Base-by-base conservation (phyloP, 2,888 invertebrate genomes). In the Platycnemis pennipes region DNA sequence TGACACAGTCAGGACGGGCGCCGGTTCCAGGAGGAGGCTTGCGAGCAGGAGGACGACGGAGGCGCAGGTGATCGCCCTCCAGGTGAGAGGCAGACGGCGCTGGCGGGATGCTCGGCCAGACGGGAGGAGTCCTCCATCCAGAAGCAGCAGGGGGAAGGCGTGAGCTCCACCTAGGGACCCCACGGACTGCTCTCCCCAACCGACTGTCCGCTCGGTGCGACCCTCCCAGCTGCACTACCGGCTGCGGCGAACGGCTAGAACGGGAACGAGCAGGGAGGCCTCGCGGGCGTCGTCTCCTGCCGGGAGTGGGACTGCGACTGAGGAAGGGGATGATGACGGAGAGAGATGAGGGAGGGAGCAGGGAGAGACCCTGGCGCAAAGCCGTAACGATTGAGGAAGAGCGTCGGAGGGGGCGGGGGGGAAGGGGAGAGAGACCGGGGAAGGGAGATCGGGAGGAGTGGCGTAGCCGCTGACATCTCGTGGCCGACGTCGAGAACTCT, bases 381-480 rank as follows among this genome's bases (percentile, higher is more conserved):
- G 69, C 69, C 53, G 44, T 69, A 63, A 91, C 91, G 91, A 69
- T 56, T 69, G 91, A 44, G 63, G 44, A 87, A 87, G 87, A n/a
- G n/a, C 11, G 77, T 26, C 31, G 46, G 45, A 46, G 87, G n/a
- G 26, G 11, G 16, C 45, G 37, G 22, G 86, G 37, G 45, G 87
- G 45, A 26, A 37, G 53, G 31, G 91, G 56, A 37, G 42, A 63
- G 53, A 22, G 37, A 63, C 19, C 22, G 42, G 56, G 56, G 31
- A 44, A 56, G 31, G n/a, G 37, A n/a, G 31, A 37, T 11, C 13
- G 77, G 77, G 8, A 91, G 56, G 91, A 91, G 91, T 91, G 91
- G 63, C 91, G 69, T 63, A 44, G 91, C 63, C 44, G 63, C 91
- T 91, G 91, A 91, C 91, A 91, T 91, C 91, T 91, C 56, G 56